phyloP scores from a whole-genome alignment of 2,888 invertebrate species.

The Apamea epomidion region DNA sequence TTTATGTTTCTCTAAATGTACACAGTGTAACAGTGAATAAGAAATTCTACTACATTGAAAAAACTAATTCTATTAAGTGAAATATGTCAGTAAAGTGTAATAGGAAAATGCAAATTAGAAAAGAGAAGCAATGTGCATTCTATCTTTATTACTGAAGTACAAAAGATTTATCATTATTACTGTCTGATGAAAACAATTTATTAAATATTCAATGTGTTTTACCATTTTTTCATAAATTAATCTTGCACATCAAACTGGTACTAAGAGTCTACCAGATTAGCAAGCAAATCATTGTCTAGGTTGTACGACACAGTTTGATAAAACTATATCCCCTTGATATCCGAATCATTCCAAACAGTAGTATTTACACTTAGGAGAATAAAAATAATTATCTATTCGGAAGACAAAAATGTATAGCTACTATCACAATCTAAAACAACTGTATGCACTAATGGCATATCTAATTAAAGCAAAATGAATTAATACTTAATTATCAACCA shows the following conservation, averaged over 20 bases:
- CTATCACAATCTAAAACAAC: conserved; percentile 58
- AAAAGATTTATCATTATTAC: conserved; percentile 38
- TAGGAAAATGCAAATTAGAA: conserved; percentile 70
- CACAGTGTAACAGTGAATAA: conserved; percentile 24
- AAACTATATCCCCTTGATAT: conserved; percentile 67
- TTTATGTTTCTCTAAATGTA: conserved; percentile 61
- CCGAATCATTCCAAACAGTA: conserved; percentile 43
- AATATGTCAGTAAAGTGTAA: conserved; percentile 55
- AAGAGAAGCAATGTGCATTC: conserved; percentile 79
- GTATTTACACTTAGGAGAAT: conserved; percentile 39
- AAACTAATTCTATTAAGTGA: conserved; percentile 53
- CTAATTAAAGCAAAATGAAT: conserved; percentile 65
- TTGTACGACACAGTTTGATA: conserved; percentile 34
- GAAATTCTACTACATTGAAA: conserved; percentile 39
- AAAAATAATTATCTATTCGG: conserved; percentile 51
- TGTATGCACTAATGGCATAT: conserved; percentile 60
- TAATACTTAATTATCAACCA: conserved; percentile 58
- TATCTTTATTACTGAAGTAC: conserved; percentile 59
- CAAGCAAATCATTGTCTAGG: conserved; percentile 43
- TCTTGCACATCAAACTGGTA: conserved; percentile 42
- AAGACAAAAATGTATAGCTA: conserved; percentile 53
- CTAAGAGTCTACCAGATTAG: conserved; percentile 36
- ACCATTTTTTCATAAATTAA: conserved; percentile 36
- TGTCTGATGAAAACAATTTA: conserved; percentile 28
- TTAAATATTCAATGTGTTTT: conserved; percentile 30